Conservation (phyloP, 2,888 invertebrate genomes). For the Therioaphis trifolii region DNA sequence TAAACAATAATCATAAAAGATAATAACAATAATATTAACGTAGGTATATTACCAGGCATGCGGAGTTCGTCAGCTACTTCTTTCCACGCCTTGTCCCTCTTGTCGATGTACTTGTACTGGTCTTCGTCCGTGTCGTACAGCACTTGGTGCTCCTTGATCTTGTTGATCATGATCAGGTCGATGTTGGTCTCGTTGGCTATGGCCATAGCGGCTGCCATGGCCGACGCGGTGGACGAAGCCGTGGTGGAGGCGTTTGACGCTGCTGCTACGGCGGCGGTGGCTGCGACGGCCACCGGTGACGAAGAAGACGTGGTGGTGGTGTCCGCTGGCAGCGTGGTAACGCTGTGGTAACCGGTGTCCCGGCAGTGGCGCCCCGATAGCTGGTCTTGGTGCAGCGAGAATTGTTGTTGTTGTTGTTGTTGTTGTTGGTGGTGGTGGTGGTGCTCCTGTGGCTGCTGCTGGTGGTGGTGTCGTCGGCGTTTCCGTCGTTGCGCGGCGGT, state of each 20-base stretch:
- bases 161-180: constrained; percentile 58
- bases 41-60: constrained; percentile 47
- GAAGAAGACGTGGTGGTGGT: not conserved
- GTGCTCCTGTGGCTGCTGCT: no score
- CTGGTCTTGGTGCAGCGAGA: no score
- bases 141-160: constrained; percentile 53
- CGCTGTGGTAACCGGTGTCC: not conserved
- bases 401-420: no score
- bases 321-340: constrained; percentile 41
- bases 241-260: not conserved
- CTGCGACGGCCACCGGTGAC: no score
- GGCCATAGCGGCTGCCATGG: constrained; percentile 51
- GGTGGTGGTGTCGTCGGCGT: constrained; percentile 9
- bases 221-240: constrained; percentile 43
- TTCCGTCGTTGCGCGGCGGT: constrained; percentile 46
- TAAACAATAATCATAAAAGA: no score
- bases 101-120: constrained; percentile 62
- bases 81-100: constrained; percentile 61
- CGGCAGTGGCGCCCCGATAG: not conserved
- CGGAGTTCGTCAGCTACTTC: constrained; percentile 58
- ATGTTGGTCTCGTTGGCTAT: constrained; percentile 52
- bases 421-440: constrained; percentile 25
- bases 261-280: not conserved
- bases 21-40: no score
- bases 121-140: constrained; percentile 62